Evolutionary conservation across 2,113 vertebrate species (phyloP).

Genomic region (Malurus melanocephalus): DNA sequence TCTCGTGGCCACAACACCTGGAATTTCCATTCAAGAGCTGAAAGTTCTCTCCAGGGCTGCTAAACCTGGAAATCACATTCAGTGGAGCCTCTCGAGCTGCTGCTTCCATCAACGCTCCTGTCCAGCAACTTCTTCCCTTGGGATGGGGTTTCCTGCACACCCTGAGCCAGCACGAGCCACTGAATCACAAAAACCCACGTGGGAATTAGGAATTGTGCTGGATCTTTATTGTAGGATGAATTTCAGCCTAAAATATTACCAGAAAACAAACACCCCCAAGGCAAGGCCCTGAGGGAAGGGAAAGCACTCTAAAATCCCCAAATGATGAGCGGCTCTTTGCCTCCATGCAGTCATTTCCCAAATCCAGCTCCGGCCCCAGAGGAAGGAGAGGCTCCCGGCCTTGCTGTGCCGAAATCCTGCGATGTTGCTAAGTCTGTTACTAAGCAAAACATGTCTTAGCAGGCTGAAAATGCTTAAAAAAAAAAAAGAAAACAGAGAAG

Average conservation of each 20-base stretch:
- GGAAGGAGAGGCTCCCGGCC: neutral
- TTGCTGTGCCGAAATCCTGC: neutral
- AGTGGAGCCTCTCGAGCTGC: neutral
- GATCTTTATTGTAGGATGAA: neutral
- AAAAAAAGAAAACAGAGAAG: conserved; percentile 33
- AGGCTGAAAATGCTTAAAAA: conserved; percentile 11
- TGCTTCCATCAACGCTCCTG: neutral
- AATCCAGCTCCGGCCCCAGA: neutral
- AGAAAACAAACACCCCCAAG: neutral
- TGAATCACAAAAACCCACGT: neutral
- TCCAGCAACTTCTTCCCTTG: neutral
- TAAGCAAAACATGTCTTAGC: conserved; percentile 47
- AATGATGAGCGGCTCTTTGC: neutral
- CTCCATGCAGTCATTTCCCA: neutral
- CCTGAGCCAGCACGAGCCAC: neutral
- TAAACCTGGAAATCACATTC: neutral
- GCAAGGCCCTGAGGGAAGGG: neutral
- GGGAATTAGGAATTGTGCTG: neutral
- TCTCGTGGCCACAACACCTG: neutral
- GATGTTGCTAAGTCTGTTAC: conserved; percentile 53
- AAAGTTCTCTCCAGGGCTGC: neutral
- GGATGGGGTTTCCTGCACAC: neutral
- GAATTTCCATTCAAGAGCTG: neutral
- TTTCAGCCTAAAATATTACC: neutral
- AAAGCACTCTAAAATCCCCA: neutral